Evolutionary conservation across 2,113 vertebrate species (phyloP), one percentile per base, ranked within the genome.

Genomic region (Xenopus borealis): DNA sequence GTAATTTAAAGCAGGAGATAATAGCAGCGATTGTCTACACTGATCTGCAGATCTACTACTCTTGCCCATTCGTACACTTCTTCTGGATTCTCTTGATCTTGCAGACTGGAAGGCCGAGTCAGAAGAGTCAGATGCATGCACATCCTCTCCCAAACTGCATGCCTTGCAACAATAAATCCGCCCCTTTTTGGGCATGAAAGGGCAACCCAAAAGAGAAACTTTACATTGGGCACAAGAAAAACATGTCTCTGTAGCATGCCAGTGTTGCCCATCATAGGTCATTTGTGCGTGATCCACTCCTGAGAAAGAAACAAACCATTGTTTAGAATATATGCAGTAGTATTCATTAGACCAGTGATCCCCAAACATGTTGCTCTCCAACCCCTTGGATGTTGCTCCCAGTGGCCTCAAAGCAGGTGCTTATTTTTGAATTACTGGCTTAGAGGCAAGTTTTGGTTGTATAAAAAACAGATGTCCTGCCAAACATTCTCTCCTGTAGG

Each of bases 271-370:
- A 0, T 98, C 95, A 0, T 99, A 98, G 69, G 96, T 98, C 97
- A 99, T 98, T 87, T 98, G 97, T 44, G 96, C 97, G 0, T 98
- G 95, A 84, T 99, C 97, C 47, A 98, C 96, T 61, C 96, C 97
- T 99, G 75, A 12, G 7, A 72, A 55, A 53, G 30, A 69, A 69
- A 58, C 14, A 55, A 50, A 12, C 4, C 5, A 27, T 27, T 27
- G 33, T 40, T 6, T 4, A 40, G 33, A 40, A 40, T 40, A 40
- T 27, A 27, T 7, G 33, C 8, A 6, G 8, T 40, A 40, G 33
- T 40, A 40, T 40, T 33, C 30, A 33, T 33, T 33, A 33, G 3
- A 33, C 7, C 3, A n/a, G n/a, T n/a, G n/a, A n/a, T n/a, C n/a
- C n/a, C n/a, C n/a, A n/a, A n/a, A n/a, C n/a, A n/a, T n/a, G n/a